These are phyloP conservation scores for Cinara cedri DNA, from an alignment of 2,888 invertebrate genomes.

Conservation along the genomic window DNA sequence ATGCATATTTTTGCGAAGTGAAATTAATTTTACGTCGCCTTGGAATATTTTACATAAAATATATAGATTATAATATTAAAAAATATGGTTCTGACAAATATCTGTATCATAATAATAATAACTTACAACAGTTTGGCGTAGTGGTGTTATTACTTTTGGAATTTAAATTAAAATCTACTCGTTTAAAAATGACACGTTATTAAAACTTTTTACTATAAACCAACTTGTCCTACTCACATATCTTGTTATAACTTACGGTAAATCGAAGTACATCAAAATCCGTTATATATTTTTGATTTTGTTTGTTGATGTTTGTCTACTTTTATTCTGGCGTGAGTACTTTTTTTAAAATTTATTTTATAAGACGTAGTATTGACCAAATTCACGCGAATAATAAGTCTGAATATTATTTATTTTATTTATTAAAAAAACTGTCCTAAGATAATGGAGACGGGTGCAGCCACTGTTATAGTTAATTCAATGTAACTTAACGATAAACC, in stretches of 20 bases:
- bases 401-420: too few species aligned
- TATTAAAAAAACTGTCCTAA: too few species aligned
- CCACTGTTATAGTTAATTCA: too few species aligned
- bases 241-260: too few species aligned
- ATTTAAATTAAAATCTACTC: constrained; percentile 2
- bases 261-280: neutral
- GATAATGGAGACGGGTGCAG: too few species aligned
- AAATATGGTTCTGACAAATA: neutral
- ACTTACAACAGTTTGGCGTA: too few species aligned
- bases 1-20: neutral
- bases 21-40: constrained; percentile 17
- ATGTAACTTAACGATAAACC: too few species aligned
- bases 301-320: neutral
- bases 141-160: constrained; percentile 11
- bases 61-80: constrained; percentile 1
- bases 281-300: neutral
- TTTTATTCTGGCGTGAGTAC: neutral
- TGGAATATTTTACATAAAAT: neutral
- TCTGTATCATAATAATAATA: constrained; percentile 6
- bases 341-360: too few species aligned
- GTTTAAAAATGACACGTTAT: constrained; percentile 23
- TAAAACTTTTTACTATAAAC: constrained; percentile 16
- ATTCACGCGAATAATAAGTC: too few species aligned
- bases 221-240: neutral
- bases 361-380: too few species aligned